Base-by-base conservation (phyloP, 2,797 vertebrate species). In the Sebastes cheni region DNA sequence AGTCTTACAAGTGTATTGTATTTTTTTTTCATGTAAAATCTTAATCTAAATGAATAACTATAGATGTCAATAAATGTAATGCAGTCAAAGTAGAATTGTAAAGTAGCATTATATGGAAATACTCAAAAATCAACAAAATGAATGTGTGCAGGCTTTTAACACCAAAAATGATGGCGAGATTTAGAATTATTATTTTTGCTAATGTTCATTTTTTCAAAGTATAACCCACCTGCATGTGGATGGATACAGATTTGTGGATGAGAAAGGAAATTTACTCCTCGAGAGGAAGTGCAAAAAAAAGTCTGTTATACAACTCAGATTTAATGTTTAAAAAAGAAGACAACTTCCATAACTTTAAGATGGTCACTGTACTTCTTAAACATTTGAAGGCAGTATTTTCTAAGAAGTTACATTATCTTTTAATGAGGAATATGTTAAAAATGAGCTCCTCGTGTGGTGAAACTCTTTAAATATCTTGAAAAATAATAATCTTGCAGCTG, bases 321-420 rank as follows among this genome's bases (percentile, higher is more conserved):
- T 16, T 16, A n/a, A 3, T 18, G 12, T 39, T 2, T 67, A 14
- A 62, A 64, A 60, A 27, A 68, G 27, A 9, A 58, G 9, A 72
- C 18, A 25, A 46, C 36, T 22, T 62, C 30, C 27, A 50, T 12
- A n/a, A 71, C 36, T 70, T 50, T 22, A 22, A 39, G 36, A 79
- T 52, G 16, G 10, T 30, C n/a, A 10, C 55, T 52, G 12, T 55
- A 61, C 22, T 78, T 56, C 8, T 39, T 36, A 9, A 16, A 62
- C 8, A 62, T 68, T 5, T 32, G 1, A 58, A 39, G 14, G 30
- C 14, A 36, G 32, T 34, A n/a, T 60, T 74, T 83, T 81, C 50
- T 77, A 75, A 75, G 71, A 72, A 6, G 20, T 69, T 60, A 54
- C 58, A 69, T 77, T 82, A 84, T 84, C 79, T 72, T 80, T 78